phyloP scores from a whole-genome alignment of 2,113 vertebrate genomes.

The Rhipidura dahli region DNA sequence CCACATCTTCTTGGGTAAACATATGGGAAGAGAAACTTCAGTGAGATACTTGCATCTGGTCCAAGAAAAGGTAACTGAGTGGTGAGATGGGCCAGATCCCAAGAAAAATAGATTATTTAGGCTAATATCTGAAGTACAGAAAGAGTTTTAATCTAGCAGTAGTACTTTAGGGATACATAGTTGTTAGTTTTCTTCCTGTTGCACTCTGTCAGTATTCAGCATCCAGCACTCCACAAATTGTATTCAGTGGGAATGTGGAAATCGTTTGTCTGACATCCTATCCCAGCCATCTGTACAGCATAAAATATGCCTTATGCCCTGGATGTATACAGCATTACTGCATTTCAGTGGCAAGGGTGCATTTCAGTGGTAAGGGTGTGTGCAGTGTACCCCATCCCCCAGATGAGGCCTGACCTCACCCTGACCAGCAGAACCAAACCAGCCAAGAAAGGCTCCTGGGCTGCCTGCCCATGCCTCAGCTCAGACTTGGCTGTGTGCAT shows the following conservation, averaged over 20 bases:
- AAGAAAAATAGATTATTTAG: neutral
- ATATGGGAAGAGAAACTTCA: neutral
- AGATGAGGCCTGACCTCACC: neutral
- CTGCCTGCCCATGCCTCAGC: neutral
- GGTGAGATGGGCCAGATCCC: neutral
- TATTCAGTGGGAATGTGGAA: neutral
- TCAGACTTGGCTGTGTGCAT: neutral
- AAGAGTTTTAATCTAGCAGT: neutral
- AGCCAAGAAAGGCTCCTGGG: neutral
- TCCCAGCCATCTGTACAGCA: neutral
- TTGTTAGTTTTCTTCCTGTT: neutral
- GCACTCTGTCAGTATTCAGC: neutral
- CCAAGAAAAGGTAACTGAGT: neutral
- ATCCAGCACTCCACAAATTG: neutral
- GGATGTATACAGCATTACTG: neutral
- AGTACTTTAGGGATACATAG: neutral
- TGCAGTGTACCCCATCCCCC: neutral
- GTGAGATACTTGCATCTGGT: neutral
- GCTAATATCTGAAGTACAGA: neutral
- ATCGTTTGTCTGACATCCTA: neutral
- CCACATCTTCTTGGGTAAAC: neutral
- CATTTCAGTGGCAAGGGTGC: neutral
- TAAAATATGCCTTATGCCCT: neutral
- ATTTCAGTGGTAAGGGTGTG: neutral
- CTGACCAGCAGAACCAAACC: neutral